phyloP scores from a whole-genome alignment of 2,888 invertebrate species.

The Dioctria linearis region DNA sequence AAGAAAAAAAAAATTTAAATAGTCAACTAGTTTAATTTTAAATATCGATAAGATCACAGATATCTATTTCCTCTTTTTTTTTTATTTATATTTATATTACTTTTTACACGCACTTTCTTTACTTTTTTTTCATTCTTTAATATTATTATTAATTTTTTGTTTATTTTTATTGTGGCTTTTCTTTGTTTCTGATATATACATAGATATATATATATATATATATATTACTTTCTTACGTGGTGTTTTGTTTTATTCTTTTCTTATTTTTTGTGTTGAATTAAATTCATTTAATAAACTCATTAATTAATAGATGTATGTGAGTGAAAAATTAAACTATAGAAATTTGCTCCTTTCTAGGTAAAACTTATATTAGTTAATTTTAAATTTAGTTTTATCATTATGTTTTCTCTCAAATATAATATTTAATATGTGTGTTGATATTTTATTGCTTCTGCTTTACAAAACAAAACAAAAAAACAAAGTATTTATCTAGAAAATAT shows the following conservation, averaged over 20 bases:
- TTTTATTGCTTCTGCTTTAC: neutral
- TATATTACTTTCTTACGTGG: constrained; percentile 59
- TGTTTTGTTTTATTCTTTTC: constrained; percentile 59
- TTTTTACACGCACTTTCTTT: constrained; percentile 59
- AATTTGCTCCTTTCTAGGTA: neutral
- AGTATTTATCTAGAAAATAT: neutral
- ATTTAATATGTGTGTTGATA: neutral
- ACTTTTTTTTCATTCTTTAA: constrained; percentile 59
- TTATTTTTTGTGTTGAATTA: constrained; percentile 58
- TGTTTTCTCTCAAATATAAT: too few relatives aligned
- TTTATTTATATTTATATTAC: constrained; percentile 46
- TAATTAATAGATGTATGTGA: neutral
- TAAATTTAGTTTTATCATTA: too few relatives aligned
- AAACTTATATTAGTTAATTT: too few relatives aligned
- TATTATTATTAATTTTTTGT: constrained; percentile 60
- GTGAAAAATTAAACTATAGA: constrained; percentile 30
- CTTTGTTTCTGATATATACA: constrained; percentile 59
- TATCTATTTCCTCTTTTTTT: constrained; percentile 68
- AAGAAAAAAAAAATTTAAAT: constrained; percentile 56
- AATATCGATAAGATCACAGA: constrained; percentile 72
- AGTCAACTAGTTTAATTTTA: constrained; percentile 63
- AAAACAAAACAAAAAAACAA: neutral
- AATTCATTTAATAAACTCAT: constrained; percentile 57
- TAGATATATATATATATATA: too few relatives aligned
- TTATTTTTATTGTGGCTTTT: constrained; percentile 60